A percentile compares a stretch with the other conserved stretches of the same genome.
Evolutionary conservation across 2,113 vertebrate genomes (phyloP).

Genomic region (Actenoides lindsayi): DNA sequence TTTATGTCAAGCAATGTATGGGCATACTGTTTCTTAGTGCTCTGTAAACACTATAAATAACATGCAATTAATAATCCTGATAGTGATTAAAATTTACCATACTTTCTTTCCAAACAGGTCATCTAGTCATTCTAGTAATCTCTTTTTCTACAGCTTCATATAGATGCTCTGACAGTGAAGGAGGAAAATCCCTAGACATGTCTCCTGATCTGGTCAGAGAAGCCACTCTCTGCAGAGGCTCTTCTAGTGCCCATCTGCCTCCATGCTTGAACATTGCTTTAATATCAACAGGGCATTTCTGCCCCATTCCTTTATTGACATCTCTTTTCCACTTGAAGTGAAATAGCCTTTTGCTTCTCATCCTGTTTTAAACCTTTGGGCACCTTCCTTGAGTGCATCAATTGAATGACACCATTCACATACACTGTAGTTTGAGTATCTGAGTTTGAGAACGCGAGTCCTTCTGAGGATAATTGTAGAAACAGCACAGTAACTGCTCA

Average conservation of each 20-base stretch:
- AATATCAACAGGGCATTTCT: not conserved
- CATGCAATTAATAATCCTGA: not conserved
- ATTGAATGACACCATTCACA: not conserved
- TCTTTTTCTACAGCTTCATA: not conserved
- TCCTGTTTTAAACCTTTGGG: not conserved
- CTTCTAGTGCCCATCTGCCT: not conserved
- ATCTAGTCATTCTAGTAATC: no score
- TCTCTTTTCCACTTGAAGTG: not conserved
- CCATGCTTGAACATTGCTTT: not conserved
- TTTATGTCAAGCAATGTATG: not conserved
- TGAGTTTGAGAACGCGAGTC: not conserved
- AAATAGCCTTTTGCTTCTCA: not conserved
- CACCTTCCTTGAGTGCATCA: not conserved
- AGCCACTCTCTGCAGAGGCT: not conserved
- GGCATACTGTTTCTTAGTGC: not conserved
- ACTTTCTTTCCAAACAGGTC: not conserved
- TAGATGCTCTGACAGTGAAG: not conserved
- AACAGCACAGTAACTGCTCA: not conserved
- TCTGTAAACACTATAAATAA: not conserved
- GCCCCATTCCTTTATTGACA: not conserved
- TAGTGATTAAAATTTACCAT: not conserved
- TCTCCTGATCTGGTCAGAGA: not conserved
- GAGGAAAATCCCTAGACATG: not conserved
- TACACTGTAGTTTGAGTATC: not conserved
- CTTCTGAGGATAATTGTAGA: not conserved